Evolutionary conservation across 1,140 invertebrate species (phyloP), one percentile per base, ranked within the genome.

Genomic region (Dysdera silvatica): DNA sequence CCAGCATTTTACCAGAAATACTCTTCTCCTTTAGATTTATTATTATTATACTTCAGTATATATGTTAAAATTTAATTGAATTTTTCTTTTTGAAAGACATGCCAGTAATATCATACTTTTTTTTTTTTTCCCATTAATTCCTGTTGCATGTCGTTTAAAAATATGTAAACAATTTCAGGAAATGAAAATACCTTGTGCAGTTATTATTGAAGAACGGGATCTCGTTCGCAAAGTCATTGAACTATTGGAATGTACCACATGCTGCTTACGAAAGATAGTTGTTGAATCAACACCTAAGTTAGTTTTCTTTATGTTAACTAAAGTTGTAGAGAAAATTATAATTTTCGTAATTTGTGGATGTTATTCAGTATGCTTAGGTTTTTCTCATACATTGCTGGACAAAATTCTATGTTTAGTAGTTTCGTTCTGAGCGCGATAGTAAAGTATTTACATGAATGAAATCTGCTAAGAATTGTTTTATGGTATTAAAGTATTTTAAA

Each of bases 101-200:
- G 5, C 45, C 14, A 35, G 37, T n/a, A 37, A 24, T 16, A 43
- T 18, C 43, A 43, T 18, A 24, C 8, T 49, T 26, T 24, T 12
- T 18, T 3, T 49, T 1, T 28, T 49, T 45, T n/a, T 45, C 3
- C 3, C n/a, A 45, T 16, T 8, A 45, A 8, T 45, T 45, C 18
- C n/a, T 45, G n/a, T n/a, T n/a, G n/a, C n/a, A n/a, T n/a, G n/a
- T n/a, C n/a, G n/a, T n/a, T n/a, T n/a, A n/a, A n/a, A n/a, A n/a
- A n/a, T n/a, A n/a, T n/a, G n/a, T n/a, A 18, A 18, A 45, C 18
- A 67, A 3, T 82, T 82, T 61, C 80, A 85, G 72, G 87, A 89
- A 70, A 82, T 87, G 80, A 80, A 82, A 70, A 78, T 84, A 29
- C 80, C 84, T 1, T 86, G 84, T 76, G 84, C 83, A 3, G 76